Evolutionary conservation across 2,797 vertebrate genomes (phyloP).

Genomic region (Xenentodon cancila): DNA sequence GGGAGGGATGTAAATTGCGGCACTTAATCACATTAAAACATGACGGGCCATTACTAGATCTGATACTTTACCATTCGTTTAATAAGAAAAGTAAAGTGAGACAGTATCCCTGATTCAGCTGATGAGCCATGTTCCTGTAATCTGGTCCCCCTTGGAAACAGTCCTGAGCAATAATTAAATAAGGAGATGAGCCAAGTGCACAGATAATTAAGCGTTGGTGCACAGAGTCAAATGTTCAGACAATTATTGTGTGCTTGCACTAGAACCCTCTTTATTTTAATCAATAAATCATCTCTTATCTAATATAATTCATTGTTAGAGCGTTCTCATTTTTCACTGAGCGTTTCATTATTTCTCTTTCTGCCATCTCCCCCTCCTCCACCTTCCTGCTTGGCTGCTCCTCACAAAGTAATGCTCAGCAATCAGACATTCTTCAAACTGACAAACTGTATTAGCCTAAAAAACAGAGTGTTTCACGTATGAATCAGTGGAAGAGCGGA

Average conservation of each 20-base stretch:
- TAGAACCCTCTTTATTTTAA: not conserved
- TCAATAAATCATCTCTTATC: not conserved
- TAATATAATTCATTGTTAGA: constrained; percentile 5
- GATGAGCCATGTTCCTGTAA: constrained; percentile 35
- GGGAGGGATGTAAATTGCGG: constrained; percentile 39
- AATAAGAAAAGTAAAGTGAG: constrained; percentile 33
- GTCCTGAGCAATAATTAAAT: constrained; percentile 36
- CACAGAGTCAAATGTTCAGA: constrained; percentile 1
- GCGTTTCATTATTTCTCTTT: not conserved
- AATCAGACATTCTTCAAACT: not conserved
- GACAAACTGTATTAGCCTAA: not conserved
- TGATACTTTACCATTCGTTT: constrained; percentile 23
- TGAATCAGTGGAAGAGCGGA: not conserved
- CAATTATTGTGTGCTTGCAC: not conserved
- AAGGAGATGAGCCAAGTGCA: constrained; percentile 20
- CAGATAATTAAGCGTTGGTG: constrained; percentile 20
- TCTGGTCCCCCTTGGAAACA: constrained; percentile 34
- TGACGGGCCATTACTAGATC: constrained; percentile 27
- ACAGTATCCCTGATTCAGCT: constrained; percentile 28
- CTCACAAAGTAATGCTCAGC: not conserved
- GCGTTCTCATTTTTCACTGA: constrained; percentile 2
- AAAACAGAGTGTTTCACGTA: not conserved
- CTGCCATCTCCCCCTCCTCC: not conserved
- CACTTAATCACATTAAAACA: constrained; percentile 55
- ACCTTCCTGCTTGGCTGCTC: not conserved